Evolutionary conservation across 2,797 vertebrate species (phyloP), one percentile per base, ranked within the genome.

Genomic region (Syngnathus acus): DNA sequence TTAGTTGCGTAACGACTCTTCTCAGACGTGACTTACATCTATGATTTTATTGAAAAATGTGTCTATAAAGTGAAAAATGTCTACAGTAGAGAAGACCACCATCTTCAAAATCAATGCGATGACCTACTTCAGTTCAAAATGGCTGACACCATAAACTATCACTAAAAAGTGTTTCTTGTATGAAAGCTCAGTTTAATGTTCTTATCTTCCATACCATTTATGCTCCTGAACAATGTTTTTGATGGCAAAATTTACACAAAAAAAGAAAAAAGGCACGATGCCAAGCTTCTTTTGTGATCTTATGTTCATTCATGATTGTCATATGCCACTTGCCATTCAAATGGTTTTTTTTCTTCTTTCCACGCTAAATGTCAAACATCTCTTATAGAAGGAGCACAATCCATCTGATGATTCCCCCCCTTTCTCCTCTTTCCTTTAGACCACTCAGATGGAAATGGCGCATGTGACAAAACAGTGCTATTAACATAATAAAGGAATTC

Each of bases 401-500:
- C 84, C 86, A 89, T 87, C 85, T 85, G 88, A 90, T 87, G 86
- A 87, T 87, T 87, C 42, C 42, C 78, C 75, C 10, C 39, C 23
- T 21, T 17, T 62, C 39, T 45, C 13, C 13, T 45, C 17, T 62
- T 62, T 62, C 14, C 55, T 32, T 40, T 54, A 79, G 76, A 78
- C 79, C 73, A 82, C 86, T 87, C 83, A 86, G 84, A 89, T 88
- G 88, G 85, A 90, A 90, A 89, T 86, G 80, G 73, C 78, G 88
- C 78, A 72, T 84, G 76, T 82, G 83, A 87, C 88, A 90, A 87
- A 88, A 87, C 83, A 87, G 80, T 76, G 80, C 43, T 77, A 90
- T 90, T 90, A 89, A 82, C 89, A 90, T 90, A 87, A 90, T 89
- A 90, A 89, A 90, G 86, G 87, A 87, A 87, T 88, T 84, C 73